Percentiles rank a stretch among this genome's conserved stretches.
phyloP scores from a whole-genome alignment of 1,140 invertebrate genomes.

The Monochamus saltuarius region DNA sequence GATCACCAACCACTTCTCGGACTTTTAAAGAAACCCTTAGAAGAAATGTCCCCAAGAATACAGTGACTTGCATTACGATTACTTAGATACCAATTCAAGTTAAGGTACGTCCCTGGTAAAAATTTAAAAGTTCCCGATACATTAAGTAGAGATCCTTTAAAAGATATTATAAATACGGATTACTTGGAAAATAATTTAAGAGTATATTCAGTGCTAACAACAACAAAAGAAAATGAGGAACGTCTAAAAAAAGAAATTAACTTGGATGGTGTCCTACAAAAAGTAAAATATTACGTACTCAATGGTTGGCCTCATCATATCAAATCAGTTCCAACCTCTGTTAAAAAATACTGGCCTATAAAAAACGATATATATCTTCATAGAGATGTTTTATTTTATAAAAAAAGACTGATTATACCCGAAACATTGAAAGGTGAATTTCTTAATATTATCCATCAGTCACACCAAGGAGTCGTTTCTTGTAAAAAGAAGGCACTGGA shows the following conservation, averaged over 20 bases:
- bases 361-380: conserved; percentile 10
- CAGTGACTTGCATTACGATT: conserved; percentile 11
- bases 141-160: conserved; percentile 13
- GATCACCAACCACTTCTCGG: conserved; percentile 9
- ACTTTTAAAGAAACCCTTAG: conserved; percentile 9
- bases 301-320: conserved; percentile 19
- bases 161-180: conserved; percentile 8
- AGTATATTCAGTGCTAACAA: conserved; percentile 16
- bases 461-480: conserved; percentile 15
- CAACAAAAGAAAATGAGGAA: conserved; percentile 15
- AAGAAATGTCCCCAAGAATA: conserved; percentile 12
- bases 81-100: conserved; percentile 11
- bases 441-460: conserved; percentile 9
- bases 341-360: conserved; percentile 16
- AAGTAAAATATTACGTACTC: conserved; percentile 15
- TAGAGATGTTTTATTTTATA: conserved; percentile 5
- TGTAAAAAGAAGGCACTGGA: conserved; percentile 14
- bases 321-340: neutral
- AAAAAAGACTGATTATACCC: conserved; percentile 9
- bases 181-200: conserved; percentile 18
- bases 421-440: neutral
- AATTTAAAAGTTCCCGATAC: conserved; percentile 15
- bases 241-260: conserved; percentile 13
- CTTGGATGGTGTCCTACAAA: conserved; percentile 8
- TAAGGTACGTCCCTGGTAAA: conserved; percentile 16